These are phyloP conservation scores for Philhelius pedissequus DNA, from an alignment of 2,888 invertebrate species.

Conservation along the genomic window DNA sequence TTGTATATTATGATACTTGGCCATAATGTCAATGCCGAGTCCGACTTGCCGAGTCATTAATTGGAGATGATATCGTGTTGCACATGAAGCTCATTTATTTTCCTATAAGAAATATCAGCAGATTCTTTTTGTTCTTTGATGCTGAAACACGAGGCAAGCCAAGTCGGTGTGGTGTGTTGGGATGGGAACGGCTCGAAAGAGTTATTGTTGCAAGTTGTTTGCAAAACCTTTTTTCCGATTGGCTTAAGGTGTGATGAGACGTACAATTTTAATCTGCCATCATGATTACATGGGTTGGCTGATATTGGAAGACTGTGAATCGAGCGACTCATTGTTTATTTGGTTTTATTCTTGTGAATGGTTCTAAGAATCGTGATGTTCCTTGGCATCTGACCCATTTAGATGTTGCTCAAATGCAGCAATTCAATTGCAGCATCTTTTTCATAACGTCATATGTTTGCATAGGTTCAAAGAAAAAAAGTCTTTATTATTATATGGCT, in stretches of 20 bases:
- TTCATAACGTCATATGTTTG: background rate
- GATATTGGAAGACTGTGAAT: constrained; percentile 1
- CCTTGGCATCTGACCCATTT: constrained; percentile 66
- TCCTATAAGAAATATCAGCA: constrained; percentile 21
- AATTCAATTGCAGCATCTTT: constrained; percentile 33
- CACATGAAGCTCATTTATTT: constrained; percentile 18
- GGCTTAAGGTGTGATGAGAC: constrained; percentile 63
- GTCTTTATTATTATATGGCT: constrained; percentile 26
- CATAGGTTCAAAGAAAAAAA: background rate
- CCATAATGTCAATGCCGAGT: constrained; percentile 63
- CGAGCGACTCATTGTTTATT: constrained; percentile 33
- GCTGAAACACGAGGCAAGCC: background rate
- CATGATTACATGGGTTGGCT: constrained; percentile 50
- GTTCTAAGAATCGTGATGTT: constrained; percentile 65
- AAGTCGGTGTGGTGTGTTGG: background rate
- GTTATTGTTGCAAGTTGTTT: constrained; percentile 49
- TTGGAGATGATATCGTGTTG: constrained; percentile 60
- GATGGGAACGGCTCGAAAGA: constrained; percentile 59
- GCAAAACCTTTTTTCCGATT: constrained; percentile 49
- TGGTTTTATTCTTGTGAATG: constrained; percentile 43
- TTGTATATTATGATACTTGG: constrained; percentile 9
- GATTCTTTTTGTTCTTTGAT: background rate
- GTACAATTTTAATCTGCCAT: constrained; percentile 42
- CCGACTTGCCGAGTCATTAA: constrained; percentile 42
- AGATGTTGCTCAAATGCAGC: constrained; percentile 36